phyloP scores from a whole-genome alignment of 2,113 vertebrate species.

The Nothoprocta pentlandii region DNA sequence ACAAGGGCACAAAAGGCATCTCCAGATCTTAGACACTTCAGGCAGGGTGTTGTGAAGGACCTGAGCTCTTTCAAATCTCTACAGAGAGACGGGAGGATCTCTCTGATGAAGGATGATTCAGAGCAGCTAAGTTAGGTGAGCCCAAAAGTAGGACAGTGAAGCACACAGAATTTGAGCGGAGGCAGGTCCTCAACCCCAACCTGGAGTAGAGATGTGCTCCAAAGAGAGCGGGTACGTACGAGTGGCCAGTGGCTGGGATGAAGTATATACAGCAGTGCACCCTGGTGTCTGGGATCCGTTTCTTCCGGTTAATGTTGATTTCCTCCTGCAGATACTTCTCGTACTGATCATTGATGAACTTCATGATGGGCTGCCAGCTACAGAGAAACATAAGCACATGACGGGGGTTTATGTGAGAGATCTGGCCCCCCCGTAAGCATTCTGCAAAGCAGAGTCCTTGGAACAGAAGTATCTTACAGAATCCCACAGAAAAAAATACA shows the following conservation, averaged over 20 bases:
- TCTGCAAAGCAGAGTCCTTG: rapidly evolving
- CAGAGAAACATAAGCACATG: not conserved
- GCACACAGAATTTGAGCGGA: rapidly evolving
- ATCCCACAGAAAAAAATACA: not conserved
- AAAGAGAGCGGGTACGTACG: conserved; percentile 78
- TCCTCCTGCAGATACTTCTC: conserved; percentile 98
- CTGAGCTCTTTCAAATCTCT: not conserved
- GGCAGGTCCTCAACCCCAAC: not conserved
- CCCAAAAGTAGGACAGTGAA: rapidly evolving
- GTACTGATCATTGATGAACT: conserved; percentile 98
- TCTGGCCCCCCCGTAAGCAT: not conserved
- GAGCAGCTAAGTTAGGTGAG: rapidly evolving
- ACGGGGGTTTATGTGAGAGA: not conserved
- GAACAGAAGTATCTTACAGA: not conserved
- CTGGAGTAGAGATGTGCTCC: not conserved
- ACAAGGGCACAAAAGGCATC: not conserved
- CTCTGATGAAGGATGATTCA: not conserved
- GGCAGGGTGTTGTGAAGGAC: not conserved
- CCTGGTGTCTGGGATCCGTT: conserved; percentile 92
- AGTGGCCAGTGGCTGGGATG: conserved; percentile 96
- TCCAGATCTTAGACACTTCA: not conserved
- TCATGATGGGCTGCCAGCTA: conserved; percentile 99
- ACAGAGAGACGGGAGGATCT: rapidly evolving
- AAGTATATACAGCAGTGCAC: conserved; percentile 99
- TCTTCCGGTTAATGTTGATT: conserved; percentile 95